Evolutionary conservation across 2,113 vertebrate species (phyloP).

Genomic region (Cochlearius cochlearius): DNA sequence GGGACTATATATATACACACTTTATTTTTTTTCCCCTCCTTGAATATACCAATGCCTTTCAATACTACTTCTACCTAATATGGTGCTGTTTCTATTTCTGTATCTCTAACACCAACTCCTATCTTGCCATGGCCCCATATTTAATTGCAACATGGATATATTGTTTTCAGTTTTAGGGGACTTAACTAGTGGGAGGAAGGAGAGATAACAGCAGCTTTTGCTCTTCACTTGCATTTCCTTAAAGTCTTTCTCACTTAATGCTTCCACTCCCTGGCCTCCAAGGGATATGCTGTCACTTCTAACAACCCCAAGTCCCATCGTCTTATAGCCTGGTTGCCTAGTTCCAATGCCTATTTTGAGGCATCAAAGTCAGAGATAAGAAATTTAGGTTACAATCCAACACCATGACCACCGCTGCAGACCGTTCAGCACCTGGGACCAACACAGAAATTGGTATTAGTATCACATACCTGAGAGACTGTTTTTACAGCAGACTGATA

Average conservation of each 20-base stretch:
- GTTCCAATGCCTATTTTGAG: background rate
- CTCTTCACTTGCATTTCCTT: background rate
- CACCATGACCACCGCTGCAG: background rate
- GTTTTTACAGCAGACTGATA: constrained; percentile 5
- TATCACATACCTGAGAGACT: background rate
- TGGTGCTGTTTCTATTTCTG: background rate
- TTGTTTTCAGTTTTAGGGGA: background rate
- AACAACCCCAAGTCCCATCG: background rate
- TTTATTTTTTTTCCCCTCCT: background rate
- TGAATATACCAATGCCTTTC: background rate
- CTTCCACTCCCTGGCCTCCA: background rate
- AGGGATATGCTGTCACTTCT: background rate
- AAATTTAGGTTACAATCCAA: background rate
- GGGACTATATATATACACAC: background rate
- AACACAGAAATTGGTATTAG: background rate
- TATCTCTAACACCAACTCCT: background rate
- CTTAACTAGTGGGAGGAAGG: background rate
- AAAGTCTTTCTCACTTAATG: background rate
- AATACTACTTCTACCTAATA: background rate
- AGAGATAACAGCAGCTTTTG: background rate
- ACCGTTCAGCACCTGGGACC: background rate
- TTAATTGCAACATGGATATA: background rate
- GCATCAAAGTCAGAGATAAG: background rate
- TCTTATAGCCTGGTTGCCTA: background rate
- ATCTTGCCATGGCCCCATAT: background rate